Percentiles rank a stretch among this genome's conserved stretches.
Conservation (phyloP, 1,140 invertebrate genomes). For the Leguminivora glycinivorella region DNA sequence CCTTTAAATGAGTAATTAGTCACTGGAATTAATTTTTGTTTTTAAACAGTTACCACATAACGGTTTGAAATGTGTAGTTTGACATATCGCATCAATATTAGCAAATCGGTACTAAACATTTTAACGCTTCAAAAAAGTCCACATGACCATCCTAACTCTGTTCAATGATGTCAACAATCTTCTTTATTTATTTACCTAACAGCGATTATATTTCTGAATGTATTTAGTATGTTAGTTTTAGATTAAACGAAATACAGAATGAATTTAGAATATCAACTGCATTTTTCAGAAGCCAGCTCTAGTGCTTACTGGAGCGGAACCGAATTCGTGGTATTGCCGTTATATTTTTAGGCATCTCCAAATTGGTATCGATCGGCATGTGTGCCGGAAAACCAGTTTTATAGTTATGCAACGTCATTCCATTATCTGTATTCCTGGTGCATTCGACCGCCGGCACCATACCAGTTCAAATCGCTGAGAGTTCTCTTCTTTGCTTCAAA, state of each 20-base stretch:
- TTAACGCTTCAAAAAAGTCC: too few relatives aligned
- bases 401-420: constrained; percentile 28
- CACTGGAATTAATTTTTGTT: too few relatives aligned
- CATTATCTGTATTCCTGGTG: constrained; percentile 25
- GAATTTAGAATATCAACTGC: background rate
- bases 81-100: too few relatives aligned
- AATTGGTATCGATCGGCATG: constrained; percentile 21
- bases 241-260: background rate
- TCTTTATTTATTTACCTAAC: too few relatives aligned
- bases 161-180: too few relatives aligned
- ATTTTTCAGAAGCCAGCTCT: background rate
- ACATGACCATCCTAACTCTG: too few relatives aligned
- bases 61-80: too few relatives aligned
- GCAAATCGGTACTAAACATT: too few relatives aligned
- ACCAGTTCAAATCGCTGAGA: background rate
- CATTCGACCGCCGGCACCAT: constrained; percentile 4
- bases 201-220: too few relatives aligned
- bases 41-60: too few relatives aligned
- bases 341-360: constrained; percentile 28
- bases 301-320: background rate
- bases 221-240: background rate
- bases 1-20: too few relatives aligned
- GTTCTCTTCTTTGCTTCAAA: too few relatives aligned
- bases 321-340: constrained; percentile 1
- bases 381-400: constrained; percentile 25